phyloP scores from a whole-genome alignment of 2,113 vertebrate genomes.

The Leiothrix lutea region DNA sequence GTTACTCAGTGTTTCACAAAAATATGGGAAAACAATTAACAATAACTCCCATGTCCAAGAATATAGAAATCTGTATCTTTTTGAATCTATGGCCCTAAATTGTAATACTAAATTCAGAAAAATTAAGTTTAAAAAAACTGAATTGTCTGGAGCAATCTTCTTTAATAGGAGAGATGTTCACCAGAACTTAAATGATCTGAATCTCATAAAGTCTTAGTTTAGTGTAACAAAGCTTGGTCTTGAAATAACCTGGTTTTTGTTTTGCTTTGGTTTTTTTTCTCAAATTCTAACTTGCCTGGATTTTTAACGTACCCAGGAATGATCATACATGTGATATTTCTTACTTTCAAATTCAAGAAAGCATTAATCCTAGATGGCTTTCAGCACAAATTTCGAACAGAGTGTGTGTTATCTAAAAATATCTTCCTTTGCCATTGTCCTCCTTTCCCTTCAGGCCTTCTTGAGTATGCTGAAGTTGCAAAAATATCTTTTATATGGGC shows the following conservation, averaged over 20 bases:
- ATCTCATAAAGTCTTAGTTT: background rate
- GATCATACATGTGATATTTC: background rate
- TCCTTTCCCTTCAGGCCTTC: background rate
- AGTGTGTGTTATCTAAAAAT: background rate
- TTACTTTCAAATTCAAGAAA: background rate
- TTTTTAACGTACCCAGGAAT: background rate
- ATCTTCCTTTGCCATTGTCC: background rate
- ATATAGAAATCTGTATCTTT: background rate
- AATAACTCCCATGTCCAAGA: background rate
- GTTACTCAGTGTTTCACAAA: background rate
- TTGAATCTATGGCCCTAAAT: background rate
- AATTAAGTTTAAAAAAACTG: background rate
- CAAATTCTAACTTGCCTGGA: background rate
- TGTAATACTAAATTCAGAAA: background rate
- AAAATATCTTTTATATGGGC: background rate
- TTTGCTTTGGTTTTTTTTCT: background rate
- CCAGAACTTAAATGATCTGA: background rate
- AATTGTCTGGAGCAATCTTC: background rate
- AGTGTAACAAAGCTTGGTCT: background rate
- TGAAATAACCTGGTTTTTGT: background rate
- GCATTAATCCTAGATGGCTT: background rate
- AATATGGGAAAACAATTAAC: background rate
- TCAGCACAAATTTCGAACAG: background rate
- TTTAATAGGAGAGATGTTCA: background rate
- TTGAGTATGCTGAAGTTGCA: background rate